Conservation (phyloP, 2,113 vertebrate genomes). For the Amazona vittata region DNA sequence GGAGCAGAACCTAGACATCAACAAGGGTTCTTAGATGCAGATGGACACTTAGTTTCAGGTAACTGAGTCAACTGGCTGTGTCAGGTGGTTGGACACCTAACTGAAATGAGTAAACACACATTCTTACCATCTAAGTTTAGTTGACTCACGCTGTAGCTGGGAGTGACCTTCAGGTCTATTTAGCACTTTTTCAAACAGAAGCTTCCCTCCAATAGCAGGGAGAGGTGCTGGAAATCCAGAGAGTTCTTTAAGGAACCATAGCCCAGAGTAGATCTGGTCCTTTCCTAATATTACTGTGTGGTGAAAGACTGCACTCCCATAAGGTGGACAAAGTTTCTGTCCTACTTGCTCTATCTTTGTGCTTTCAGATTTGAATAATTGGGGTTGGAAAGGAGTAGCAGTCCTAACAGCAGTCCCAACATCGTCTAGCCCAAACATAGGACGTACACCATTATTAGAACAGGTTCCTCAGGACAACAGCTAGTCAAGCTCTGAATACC, state of each 20-base stretch:
- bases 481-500: neutral
- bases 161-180: neutral
- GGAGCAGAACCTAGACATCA: neutral
- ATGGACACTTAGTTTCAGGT: neutral
- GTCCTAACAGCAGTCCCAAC: neutral
- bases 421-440: neutral
- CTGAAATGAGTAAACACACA: neutral
- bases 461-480: neutral
- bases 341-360: neutral
- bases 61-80: neutral
- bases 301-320: rapidly evolving
- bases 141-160: neutral
- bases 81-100: neutral
- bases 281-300: neutral
- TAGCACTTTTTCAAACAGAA: neutral
- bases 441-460: neutral
- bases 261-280: neutral
- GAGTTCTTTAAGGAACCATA: neutral
- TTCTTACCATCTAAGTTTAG: neutral
- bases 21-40: neutral
- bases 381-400: neutral
- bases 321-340: neutral
- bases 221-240: neutral
- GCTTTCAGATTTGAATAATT: neutral
- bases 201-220: neutral